phyloP scores from a whole-genome alignment of 2,113 vertebrate genomes.

The Phocoena sinus region DNA sequence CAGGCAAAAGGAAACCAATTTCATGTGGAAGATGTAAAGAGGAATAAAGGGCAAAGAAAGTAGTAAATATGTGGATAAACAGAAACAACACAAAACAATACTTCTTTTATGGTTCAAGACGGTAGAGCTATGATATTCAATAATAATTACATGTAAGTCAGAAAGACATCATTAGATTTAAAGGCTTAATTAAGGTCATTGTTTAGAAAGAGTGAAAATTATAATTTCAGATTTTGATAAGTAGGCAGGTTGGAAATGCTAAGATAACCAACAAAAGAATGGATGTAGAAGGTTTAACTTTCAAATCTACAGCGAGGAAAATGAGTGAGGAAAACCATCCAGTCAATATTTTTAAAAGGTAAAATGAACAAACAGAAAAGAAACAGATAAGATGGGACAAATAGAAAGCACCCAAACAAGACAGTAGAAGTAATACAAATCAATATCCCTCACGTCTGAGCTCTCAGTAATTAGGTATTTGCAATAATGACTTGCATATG shows the following conservation, averaged over 20 bases:
- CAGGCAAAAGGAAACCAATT: background rate
- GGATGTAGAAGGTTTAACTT: background rate
- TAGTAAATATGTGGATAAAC: background rate
- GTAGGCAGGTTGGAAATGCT: background rate
- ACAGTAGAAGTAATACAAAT: background rate
- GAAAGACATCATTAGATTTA: background rate
- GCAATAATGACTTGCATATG: background rate
- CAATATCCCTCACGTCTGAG: background rate
- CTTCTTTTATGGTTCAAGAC: background rate
- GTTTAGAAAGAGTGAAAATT: slow-evolving; percentile 15
- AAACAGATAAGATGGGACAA: background rate
- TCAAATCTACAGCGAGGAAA: background rate
- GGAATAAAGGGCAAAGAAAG: background rate
- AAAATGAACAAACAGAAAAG: background rate
- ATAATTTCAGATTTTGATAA: background rate
- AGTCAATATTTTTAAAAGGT: background rate
- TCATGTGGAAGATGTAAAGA: background rate
- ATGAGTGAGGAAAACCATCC: background rate
- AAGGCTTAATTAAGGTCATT: background rate
- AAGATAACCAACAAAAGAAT: background rate
- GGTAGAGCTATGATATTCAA: background rate
- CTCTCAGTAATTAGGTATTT: background rate
- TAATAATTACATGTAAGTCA: background rate
- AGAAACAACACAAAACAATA: background rate
- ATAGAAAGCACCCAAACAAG: background rate